These are phyloP conservation scores for Tanytarsus gracilentus DNA, from an alignment of 2,888 invertebrate species.

Conservation along the genomic window DNA sequence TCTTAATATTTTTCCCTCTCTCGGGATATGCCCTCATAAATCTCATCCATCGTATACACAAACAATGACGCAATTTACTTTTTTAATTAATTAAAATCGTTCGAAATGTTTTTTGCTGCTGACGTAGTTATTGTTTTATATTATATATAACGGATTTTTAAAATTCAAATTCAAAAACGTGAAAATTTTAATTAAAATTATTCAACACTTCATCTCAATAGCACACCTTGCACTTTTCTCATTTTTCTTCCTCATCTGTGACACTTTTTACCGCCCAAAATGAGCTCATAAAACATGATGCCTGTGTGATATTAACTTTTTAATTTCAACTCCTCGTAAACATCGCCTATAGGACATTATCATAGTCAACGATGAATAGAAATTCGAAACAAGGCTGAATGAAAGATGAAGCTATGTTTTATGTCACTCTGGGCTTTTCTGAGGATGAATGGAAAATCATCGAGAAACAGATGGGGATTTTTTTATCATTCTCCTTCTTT, in stretches of 20 bases:
- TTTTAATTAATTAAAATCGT: too few relatives aligned
- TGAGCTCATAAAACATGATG: background rate
- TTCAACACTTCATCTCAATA: too few relatives aligned
- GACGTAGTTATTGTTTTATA: too few relatives aligned
- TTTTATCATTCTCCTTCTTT: too few relatives aligned
- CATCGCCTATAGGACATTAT: background rate
- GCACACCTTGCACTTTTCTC: background rate
- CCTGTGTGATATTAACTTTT: background rate
- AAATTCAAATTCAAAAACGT: too few relatives aligned
- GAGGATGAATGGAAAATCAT: too few relatives aligned
- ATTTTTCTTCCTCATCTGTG: background rate
- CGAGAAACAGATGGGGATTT: background rate
- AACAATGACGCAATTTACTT: too few relatives aligned
- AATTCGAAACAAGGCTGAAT: background rate
- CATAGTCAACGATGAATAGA: background rate
- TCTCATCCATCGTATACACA: too few relatives aligned
- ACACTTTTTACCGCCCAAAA: background rate
- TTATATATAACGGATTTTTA: too few relatives aligned
- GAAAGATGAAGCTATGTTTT: background rate
- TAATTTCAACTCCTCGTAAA: conserved; percentile 1
- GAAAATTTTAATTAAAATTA: background rate
- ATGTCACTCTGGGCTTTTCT: too few relatives aligned
- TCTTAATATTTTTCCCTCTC: background rate
- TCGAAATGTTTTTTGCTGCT: too few relatives aligned
- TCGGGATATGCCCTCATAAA: too few relatives aligned